Evolutionary conservation across 2,888 invertebrate genomes (phyloP).

Genomic region (Tiliacea citrago): DNA sequence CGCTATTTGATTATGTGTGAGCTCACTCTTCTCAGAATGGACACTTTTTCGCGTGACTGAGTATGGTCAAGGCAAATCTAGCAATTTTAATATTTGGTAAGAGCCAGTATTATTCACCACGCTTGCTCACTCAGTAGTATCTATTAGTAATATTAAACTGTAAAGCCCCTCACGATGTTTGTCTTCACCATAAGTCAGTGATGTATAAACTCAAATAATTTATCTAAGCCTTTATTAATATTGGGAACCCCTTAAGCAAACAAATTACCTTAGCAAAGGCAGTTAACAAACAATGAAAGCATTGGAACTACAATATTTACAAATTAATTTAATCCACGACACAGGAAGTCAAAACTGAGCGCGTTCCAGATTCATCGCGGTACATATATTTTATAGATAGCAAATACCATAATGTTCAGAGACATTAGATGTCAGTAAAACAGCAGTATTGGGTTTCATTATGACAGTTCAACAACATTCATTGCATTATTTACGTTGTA

Average conservation of each 20-base stretch:
- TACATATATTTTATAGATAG: neutral
- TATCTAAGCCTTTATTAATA: neutral
- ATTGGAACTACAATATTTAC: neutral
- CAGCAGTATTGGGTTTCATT: too few species aligned
- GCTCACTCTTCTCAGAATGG: neutral
- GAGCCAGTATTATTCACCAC: neutral
- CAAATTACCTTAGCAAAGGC: neutral
- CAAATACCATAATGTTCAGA: too few species aligned
- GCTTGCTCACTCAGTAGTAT: neutral
- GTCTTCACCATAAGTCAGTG: neutral
- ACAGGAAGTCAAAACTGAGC: neutral
- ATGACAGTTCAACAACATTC: too few species aligned
- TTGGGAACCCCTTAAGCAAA: neutral
- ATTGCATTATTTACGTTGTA: too few species aligned
- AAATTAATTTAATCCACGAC: neutral
- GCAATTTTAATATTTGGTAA: neutral
- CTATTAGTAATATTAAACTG: neutral
- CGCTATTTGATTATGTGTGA: neutral
- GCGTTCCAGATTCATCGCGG: neutral
- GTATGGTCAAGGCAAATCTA: neutral
- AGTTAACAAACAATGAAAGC: too few species aligned
- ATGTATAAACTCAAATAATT: conserved; percentile 1
- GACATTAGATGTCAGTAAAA: too few species aligned
- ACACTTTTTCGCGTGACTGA: neutral
- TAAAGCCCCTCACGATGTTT: neutral